Percentiles rank a stretch among this genome's conserved stretches.
Conservation (phyloP, 2,797 vertebrate species). For the Bradypodion pumilum region DNA sequence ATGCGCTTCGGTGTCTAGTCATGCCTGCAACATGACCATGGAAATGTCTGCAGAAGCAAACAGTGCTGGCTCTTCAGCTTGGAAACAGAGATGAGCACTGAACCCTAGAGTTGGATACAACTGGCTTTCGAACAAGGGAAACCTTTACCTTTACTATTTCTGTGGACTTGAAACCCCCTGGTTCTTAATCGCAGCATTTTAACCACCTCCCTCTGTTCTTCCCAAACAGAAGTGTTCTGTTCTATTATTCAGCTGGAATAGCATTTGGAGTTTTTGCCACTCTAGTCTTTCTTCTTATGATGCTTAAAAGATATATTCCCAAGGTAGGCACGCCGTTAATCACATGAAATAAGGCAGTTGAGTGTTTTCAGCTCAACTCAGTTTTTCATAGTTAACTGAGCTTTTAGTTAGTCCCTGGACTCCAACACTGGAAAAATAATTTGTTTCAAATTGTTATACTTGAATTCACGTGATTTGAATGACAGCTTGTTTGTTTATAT, state of each 20-base stretch:
- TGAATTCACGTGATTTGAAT: conserved; percentile 7
- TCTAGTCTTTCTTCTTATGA: conserved; percentile 74
- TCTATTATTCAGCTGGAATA: conserved; percentile 75
- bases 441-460: background rate
- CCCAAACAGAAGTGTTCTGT: conserved; percentile 72
- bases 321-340: conserved; percentile 69
- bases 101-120: too few relatives aligned
- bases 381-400: conserved; percentile 16
- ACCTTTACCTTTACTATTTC: too few relatives aligned
- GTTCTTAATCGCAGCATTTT: conserved; percentile 7
- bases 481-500: background rate
- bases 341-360: conserved; percentile 29
- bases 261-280: conserved; percentile 72
- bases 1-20: too few relatives aligned
- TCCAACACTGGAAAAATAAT: conserved; percentile 13
- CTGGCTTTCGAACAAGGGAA: too few relatives aligned
- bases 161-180: conserved; percentile 20
- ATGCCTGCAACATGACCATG: too few relatives aligned
- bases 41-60: too few relatives aligned
- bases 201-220: conserved; percentile 55
- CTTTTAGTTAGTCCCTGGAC: conserved; percentile 25
- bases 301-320: conserved; percentile 75
- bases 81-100: too few relatives aligned
- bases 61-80: too few relatives aligned
- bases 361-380: conserved; percentile 25